These are phyloP conservation scores for Procavia capensis DNA, from an alignment of 2,113 vertebrate genomes.

Conservation along the genomic window DNA sequence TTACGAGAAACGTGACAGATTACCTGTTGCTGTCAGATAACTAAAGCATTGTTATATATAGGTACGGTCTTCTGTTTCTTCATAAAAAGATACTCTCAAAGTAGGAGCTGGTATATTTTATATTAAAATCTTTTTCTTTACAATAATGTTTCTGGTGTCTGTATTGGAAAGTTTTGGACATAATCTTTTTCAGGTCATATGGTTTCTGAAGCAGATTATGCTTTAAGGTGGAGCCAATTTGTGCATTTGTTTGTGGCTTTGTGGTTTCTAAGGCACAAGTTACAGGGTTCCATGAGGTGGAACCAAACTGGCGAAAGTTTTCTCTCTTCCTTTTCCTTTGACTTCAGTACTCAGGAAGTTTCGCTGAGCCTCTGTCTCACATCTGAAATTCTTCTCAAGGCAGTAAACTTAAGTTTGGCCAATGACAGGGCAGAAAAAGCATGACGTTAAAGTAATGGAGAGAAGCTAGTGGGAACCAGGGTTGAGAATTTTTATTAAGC, in stretches of 20 bases:
- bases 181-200: neutral
- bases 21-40: neutral
- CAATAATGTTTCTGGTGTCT: slow-evolving; percentile 3
- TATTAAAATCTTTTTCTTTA: slow-evolving; percentile 3
- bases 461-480: slow-evolving; percentile 36
- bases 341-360: slow-evolving; percentile 25
- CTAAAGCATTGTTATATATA: neutral
- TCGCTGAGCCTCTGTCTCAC: neutral
- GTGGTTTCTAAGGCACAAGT: slow-evolving; percentile 37
- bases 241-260: neutral
- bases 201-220: neutral
- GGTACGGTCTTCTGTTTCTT: neutral
- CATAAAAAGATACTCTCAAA: neutral
- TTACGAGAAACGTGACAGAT: neutral
- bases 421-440: slow-evolving; percentile 41
- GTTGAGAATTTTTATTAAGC: slow-evolving; percentile 39
- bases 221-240: neutral
- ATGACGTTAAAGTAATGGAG: slow-evolving; percentile 12
- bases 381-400: slow-evolving; percentile 47
- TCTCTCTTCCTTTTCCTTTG: slow-evolving; percentile 22
- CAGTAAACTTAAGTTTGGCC: slow-evolving; percentile 16
- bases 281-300: neutral
- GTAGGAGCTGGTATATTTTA: neutral
- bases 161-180: neutral
- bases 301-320: neutral